phyloP scores from a whole-genome alignment of 2,113 vertebrate genomes.

The Boulengeromyrus knoepffleri region DNA sequence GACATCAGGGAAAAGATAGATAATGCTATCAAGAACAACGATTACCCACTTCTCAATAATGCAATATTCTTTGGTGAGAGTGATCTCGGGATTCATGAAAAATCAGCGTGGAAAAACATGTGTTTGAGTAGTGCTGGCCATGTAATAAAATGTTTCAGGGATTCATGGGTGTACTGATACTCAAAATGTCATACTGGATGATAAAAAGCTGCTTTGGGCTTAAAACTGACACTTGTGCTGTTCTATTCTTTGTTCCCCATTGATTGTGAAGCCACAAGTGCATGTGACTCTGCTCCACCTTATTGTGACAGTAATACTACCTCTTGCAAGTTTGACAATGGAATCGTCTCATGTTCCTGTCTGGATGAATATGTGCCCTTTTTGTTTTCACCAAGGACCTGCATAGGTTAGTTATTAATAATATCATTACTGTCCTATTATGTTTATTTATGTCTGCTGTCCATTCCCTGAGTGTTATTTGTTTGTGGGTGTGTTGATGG shows the following conservation, averaged over 20 bases:
- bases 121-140: neutral
- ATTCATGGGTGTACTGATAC: neutral
- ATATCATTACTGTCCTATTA: neutral
- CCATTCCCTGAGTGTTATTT: neutral
- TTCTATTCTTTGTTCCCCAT: neutral
- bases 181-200: neutral
- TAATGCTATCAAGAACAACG: neutral
- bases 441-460: neutral
- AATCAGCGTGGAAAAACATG: neutral
- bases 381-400: neutral
- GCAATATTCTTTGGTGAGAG: neutral
- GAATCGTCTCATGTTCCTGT: slow-evolving; percentile 17
- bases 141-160: neutral
- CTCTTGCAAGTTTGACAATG: accelerated
- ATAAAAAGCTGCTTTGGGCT: neutral
- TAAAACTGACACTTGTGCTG: neutral
- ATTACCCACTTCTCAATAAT: neutral
- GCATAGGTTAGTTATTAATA: slow-evolving; percentile 39
- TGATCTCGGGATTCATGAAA: neutral
- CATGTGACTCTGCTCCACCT: neutral
- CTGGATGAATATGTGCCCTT: accelerated
- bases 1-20: neutral
- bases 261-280: neutral
- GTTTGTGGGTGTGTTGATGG: neutral
- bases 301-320: neutral